phyloP scores from a whole-genome alignment of 2,888 invertebrate species.

The Drosophila borealis region DNA sequence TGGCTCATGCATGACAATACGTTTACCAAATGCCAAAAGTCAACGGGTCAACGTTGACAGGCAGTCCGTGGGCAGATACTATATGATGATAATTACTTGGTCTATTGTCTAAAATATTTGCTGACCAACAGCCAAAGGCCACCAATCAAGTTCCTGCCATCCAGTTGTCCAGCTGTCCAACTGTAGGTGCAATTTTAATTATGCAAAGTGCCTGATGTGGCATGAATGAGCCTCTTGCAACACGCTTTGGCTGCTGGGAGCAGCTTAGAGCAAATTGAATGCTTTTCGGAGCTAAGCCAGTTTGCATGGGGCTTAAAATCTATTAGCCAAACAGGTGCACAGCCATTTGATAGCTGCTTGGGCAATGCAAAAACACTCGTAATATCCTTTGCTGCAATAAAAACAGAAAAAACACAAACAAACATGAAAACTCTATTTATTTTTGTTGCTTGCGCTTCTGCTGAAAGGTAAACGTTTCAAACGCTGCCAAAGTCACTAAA shows the following conservation, averaged over 20 bases:
- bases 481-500: conserved; percentile 34
- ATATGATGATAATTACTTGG: conserved; percentile 38
- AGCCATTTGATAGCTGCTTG: conserved; percentile 18
- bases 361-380: conserved; percentile 6
- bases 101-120: conserved; percentile 46
- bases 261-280: conserved; percentile 47
- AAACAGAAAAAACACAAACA: not conserved
- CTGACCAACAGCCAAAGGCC: conserved; percentile 36
- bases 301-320: conserved; percentile 40
- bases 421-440: conserved; percentile 13
- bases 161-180: not conserved
- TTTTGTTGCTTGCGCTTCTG: not conserved
- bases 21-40: conserved; percentile 28
- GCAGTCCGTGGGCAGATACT: not conserved
- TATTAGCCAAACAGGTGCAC: conserved; percentile 23
- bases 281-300: conserved; percentile 11
- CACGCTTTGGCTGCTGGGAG: conserved; percentile 11
- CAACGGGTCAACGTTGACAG: conserved; percentile 7
- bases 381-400: conserved; percentile 7
- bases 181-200: conserved; percentile 50
- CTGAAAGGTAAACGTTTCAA: conserved; percentile 17
- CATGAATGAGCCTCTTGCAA: conserved; percentile 8
- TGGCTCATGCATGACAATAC: conserved; percentile 10
- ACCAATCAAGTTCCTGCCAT: conserved; percentile 27
- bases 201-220: conserved; percentile 49